These are phyloP conservation scores for Balaeniceps rex DNA, from an alignment of 2,113 vertebrate species.

Conservation along the genomic window DNA sequence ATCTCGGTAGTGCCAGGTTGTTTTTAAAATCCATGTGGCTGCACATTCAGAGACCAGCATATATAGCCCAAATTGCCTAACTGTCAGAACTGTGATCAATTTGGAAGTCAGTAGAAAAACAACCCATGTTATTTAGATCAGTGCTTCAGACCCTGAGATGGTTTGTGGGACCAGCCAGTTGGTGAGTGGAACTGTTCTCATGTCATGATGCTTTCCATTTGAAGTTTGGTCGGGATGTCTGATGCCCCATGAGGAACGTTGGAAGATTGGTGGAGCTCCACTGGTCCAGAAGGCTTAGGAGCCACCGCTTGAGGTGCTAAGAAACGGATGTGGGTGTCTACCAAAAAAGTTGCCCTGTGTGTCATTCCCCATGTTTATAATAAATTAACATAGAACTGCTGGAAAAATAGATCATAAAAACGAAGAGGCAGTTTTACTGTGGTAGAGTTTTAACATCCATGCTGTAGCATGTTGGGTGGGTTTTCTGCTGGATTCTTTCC, in stretches of 20 bases:
- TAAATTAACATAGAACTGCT: not conserved
- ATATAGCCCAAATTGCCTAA: not conserved
- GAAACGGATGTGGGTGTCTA: not conserved
- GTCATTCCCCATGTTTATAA: not conserved
- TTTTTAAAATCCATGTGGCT: not conserved
- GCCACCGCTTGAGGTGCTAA: not conserved
- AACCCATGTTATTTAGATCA: not conserved
- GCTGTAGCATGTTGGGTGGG: not conserved
- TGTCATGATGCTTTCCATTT: not conserved
- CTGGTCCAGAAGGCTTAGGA: not conserved
- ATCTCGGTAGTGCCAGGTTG: not conserved
- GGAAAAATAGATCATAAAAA: not conserved
- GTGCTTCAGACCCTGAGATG: not conserved
- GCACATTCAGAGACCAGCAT: not conserved
- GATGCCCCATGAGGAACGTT: not conserved
- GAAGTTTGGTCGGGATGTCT: not conserved
- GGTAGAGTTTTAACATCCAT: not conserved
- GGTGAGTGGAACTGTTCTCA: not conserved
- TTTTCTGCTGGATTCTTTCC: not conserved
- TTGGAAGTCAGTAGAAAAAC: not conserved
- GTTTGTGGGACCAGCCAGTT: not conserved
- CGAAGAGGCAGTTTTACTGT: not conserved
- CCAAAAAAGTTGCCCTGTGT: not conserved
- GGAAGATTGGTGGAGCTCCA: not conserved
- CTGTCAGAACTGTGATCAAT: not conserved